Base-by-base conservation (phyloP, 2,888 invertebrate species). In the Onchidella celtica region DNA sequence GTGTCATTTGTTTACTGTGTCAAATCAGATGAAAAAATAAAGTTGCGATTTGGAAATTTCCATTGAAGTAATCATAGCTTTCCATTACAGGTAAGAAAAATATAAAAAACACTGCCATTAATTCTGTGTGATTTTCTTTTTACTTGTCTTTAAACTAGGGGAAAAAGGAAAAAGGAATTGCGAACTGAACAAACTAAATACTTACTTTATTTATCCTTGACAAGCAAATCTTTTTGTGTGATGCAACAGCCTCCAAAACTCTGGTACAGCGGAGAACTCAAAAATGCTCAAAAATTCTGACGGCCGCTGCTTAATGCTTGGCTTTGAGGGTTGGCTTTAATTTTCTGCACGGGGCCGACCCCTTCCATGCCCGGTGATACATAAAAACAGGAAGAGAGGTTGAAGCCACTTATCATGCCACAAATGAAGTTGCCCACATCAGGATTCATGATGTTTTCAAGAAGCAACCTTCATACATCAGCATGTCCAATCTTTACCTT, bases 171-270 rank as follows among this genome's bases (percentile, higher is more conserved):
- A 47, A 47, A 47, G 47, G 55, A 63, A 76, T 11, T 66, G 36
- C n/a, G 55, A 76, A 76, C 76, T 76, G 76, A 76, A 76, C 76
- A 76, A 76, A 76, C 76, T 76, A 66, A 21, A 66, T 76, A 76
- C 76, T 76, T 76, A 76, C 76, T 76, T 75, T 63, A 34, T 73
- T 63, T n/a, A 66, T 38, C 76, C 76, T 47, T 34, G 63, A 76
- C 76, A 63, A 63, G 76, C 65, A 76, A 65, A 29, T 65, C 76
- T 76, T 76, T 76, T 76, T 76, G 76, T 76, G 76, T 76, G 76
- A 76, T 66, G 63, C 38, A 66, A 74, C 76, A 76, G 76, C 66
- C 66, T 76, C 76, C 76, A 66, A 76, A 76, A 66, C 9, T 76
- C 76, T 47, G 66, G 66, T 65, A 76, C 47, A n/a, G n/a, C 63